Base-by-base conservation (phyloP, 2,888 invertebrate genomes). In the Eilema sororculum region DNA sequence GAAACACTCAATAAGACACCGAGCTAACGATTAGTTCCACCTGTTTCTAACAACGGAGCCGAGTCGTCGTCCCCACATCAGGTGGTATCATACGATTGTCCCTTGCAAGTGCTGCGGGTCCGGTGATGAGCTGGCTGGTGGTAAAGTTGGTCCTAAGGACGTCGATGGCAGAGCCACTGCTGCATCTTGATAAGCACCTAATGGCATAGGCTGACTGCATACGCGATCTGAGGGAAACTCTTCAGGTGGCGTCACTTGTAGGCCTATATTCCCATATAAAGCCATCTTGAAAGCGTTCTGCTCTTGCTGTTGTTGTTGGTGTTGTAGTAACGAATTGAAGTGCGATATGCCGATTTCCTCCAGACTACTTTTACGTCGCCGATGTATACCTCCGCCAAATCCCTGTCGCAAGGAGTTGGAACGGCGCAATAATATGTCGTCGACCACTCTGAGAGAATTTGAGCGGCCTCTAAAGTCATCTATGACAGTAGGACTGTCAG, bases 11-110 rank as follows among this genome's bases (percentile, higher is more conserved):
- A 73, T 74, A 22, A 65, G 65, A 76, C 70, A 75, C 74, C 75
- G 65, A 65, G 69, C 72, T 73, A 76, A 59, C 73, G 59, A 80
- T 79, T 96, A 97, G 89, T 96, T 96, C 96, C 97, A 97, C 91
- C 96, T 97, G 89, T 97, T 97, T 90, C 97, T 96, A 85, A 96
- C 94, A 82, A 97, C 97, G 93, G 97, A 97, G 96, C 97, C 97
- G 93, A 97, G 96, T 96, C 98, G 97, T 94, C 98, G 97, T 96
- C 98, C 98, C 98, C 98, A 98, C 98, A 98, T 98, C 77, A 98
- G 97, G 96, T 98, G 97, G 96, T 98, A 98, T 98, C 98, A 98
- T 98, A 98, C 98, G 94, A 98, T 98, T 89, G 98, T 98, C 82
- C 98, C 98, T 93, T 98, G 98, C 76, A 98, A 95, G 87, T 97